These are phyloP conservation scores for Mormyrops attenuatus DNA, from an alignment of 2,797 vertebrate genomes.

Conservation along the genomic window DNA sequence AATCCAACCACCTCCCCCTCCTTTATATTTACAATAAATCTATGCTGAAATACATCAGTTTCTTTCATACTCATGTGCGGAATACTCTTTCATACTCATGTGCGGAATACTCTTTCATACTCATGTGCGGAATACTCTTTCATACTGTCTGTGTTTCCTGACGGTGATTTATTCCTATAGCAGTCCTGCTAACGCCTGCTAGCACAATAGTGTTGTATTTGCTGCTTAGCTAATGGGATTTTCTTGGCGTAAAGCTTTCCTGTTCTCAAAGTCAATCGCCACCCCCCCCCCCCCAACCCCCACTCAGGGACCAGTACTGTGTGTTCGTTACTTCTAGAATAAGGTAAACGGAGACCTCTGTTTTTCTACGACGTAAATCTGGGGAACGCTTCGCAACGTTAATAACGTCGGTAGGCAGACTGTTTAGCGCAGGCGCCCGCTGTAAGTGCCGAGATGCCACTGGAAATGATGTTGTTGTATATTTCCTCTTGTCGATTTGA, in stretches of 20 bases:
- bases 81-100: neutral
- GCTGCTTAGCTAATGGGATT: constrained; percentile 15
- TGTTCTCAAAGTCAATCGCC: neutral
- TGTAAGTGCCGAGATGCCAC: constrained; percentile 25
- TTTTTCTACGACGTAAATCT: neutral
- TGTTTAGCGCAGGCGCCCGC: constrained; percentile 27
- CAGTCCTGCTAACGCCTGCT: neutral
- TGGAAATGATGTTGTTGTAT: neutral
- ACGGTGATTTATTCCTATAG: neutral
- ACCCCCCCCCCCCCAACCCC: neutral
- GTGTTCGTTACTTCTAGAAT: neutral
- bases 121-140: no score
- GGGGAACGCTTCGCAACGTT: neutral
- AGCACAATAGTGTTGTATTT: neutral
- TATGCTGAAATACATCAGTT: neutral
- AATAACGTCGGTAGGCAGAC: neutral
- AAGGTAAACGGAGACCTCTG: neutral
- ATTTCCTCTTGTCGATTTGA: constrained; percentile 40
- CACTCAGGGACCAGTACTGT: neutral
- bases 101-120: no score
- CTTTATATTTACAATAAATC: neutral
- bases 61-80: neutral
- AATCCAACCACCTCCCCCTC: neutral
- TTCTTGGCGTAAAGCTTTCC: neutral
- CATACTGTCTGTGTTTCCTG: neutral